These are phyloP conservation scores for Schlechtendalia chinensis DNA, from an alignment of 1,140 invertebrate genomes.

Conservation along the genomic window DNA sequence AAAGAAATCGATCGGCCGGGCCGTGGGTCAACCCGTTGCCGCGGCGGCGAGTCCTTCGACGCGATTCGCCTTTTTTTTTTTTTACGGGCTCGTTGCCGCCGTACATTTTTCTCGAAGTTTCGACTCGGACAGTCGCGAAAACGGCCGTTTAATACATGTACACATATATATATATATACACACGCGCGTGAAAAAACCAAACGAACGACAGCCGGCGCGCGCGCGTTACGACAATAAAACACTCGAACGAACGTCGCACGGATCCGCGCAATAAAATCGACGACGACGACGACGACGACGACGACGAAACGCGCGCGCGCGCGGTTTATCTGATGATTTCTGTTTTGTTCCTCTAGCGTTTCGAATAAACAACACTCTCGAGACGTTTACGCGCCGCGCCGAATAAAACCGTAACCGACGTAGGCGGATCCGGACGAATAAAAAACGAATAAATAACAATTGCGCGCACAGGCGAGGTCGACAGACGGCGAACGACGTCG, in stretches of 20 bases:
- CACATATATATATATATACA: not conserved
- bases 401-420: not conserved
- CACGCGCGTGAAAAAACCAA: too few species aligned
- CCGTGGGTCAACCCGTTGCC: not conserved
- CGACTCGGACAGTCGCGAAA: too few species aligned
- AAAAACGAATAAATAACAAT: too few species aligned
- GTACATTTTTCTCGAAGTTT: too few species aligned
- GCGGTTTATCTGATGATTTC: not conserved
- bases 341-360: too few species aligned
- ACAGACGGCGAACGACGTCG: constrained; percentile 32
- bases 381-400: not conserved
- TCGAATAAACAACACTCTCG: constrained; percentile 29
- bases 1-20: constrained; percentile 1
- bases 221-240: not conserved
- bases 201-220: too few species aligned
- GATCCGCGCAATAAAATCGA: not conserved
- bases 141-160: not conserved
- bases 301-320: not conserved
- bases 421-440: not conserved
- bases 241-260: not conserved
- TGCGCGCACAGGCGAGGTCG: too few species aligned
- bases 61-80: too few species aligned
- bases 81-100: too few species aligned
- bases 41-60: too few species aligned
- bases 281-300: not conserved